A percentile compares a stretch with the other conserved stretches of the same genome.
Evolutionary conservation across 1,140 invertebrate species (phyloP).

Genomic region (Drosophila willistoni): DNA sequence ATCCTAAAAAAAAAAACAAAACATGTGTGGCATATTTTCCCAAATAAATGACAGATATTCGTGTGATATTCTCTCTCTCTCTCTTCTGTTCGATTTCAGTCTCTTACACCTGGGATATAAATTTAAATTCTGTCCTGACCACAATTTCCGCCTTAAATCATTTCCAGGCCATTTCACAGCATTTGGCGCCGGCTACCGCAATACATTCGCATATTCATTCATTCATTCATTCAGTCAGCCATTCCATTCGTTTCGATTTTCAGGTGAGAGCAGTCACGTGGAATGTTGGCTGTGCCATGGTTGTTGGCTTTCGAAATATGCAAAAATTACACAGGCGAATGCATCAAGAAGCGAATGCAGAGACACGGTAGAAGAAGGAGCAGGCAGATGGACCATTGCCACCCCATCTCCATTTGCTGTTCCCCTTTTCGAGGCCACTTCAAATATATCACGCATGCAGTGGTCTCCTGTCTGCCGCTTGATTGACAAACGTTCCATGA

Average conservation of each 20-base stretch:
- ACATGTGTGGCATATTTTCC: constrained; percentile 29
- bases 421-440: constrained; percentile 57
- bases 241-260: constrained; percentile 66
- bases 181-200: constrained; percentile 69
- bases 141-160: constrained; percentile 80
- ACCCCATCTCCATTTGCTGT: neutral
- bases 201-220: constrained; percentile 51
- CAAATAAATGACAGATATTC: constrained; percentile 48
- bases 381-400: neutral
- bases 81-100: neutral
- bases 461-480: constrained; percentile 59
- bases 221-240: constrained; percentile 32
- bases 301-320: constrained; percentile 64
- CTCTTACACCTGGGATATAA: constrained; percentile 66
- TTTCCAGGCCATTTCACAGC: constrained; percentile 80
- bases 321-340: constrained; percentile 77
- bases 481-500: constrained; percentile 67
- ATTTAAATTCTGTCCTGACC: constrained; percentile 74
- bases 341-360: constrained; percentile 43
- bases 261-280: constrained; percentile 77
- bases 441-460: constrained; percentile 77
- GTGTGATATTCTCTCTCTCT: neutral
- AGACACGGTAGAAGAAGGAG: neutral
- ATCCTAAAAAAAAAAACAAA: constrained; percentile 20
- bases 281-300: constrained; percentile 62